Percentiles rank a stretch among this genome's conserved stretches.
Evolutionary conservation across 2,797 vertebrate species (phyloP).

Genomic region (Hydrolagus colliei): DNA sequence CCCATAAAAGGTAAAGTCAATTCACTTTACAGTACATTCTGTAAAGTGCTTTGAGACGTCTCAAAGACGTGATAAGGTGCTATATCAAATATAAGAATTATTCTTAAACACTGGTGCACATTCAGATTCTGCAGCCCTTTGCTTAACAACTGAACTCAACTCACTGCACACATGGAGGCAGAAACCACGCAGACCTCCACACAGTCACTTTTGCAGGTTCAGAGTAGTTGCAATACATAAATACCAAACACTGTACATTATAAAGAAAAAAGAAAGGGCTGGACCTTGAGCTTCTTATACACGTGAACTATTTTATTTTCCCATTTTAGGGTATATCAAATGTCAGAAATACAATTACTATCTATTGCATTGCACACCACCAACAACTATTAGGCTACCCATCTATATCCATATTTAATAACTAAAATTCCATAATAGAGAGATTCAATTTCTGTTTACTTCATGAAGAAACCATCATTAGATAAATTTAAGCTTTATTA

Average conservation of each 20-base stretch:
- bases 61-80: too few species aligned
- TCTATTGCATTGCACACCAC: background rate
- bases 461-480: background rate
- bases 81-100: too few species aligned
- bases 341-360: background rate
- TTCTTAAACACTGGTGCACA: too few species aligned
- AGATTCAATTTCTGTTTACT: background rate
- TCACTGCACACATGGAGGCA: background rate
- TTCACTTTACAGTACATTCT: too few species aligned
- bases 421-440: background rate
- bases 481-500: background rate
- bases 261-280: constrained; percentile 5
- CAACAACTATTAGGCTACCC: background rate
- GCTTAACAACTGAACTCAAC: too few species aligned
- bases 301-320: background rate
- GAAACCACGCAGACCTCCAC: background rate
- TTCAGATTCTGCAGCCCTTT: too few species aligned
- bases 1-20: too few species aligned
- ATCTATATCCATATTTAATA: background rate
- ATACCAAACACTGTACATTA: background rate
- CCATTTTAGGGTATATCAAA: background rate
- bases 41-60: too few species aligned
- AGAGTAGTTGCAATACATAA: background rate
- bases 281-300: background rate
- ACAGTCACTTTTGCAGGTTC: background rate